A percentile compares a stretch with the other conserved stretches of the same genome.
phyloP scores from a whole-genome alignment of 1,140 invertebrate genomes.

The Sinella curviseta region DNA sequence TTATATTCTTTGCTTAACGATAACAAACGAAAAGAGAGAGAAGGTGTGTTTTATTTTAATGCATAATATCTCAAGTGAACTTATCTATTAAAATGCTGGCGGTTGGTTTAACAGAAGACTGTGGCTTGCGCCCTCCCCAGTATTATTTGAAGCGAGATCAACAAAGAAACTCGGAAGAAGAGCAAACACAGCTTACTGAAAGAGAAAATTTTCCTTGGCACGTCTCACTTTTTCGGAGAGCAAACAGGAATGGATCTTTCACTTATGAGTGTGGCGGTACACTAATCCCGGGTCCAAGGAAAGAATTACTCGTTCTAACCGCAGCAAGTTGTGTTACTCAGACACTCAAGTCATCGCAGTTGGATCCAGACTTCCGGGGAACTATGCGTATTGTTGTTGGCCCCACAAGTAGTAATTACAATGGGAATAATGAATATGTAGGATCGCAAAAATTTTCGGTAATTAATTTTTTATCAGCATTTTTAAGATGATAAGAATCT shows the following conservation, averaged over 20 bases:
- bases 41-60: not conserved
- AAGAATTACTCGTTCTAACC: slow-evolving; percentile 13
- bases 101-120: not conserved
- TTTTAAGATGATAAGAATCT: too few species aligned
- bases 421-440: not conserved
- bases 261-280: slow-evolving; percentile 20
- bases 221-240: slow-evolving; percentile 6
- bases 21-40: not conserved
- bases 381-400: slow-evolving; percentile 19
- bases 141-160: not conserved
- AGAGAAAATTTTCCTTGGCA: slow-evolving; percentile 28
- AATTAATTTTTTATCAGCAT: not conserved
- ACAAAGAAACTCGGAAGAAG: slow-evolving; percentile 20
- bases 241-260: not conserved
- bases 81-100: too few species aligned
- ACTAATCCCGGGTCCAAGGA: not conserved
- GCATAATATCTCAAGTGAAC: not conserved
- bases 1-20: not conserved
- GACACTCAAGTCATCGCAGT: not conserved
- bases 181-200: slow-evolving; percentile 17
- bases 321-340: slow-evolving; percentile 21
- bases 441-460: slow-evolving; percentile 12
- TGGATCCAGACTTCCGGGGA: not conserved
- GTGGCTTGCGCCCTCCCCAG: not conserved
- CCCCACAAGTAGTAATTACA: slow-evolving; percentile 6